A percentile compares a stretch with the other conserved stretches of the same genome.
Conservation (phyloP, 2,888 invertebrate species). For the Masnerella sp. region DNA sequence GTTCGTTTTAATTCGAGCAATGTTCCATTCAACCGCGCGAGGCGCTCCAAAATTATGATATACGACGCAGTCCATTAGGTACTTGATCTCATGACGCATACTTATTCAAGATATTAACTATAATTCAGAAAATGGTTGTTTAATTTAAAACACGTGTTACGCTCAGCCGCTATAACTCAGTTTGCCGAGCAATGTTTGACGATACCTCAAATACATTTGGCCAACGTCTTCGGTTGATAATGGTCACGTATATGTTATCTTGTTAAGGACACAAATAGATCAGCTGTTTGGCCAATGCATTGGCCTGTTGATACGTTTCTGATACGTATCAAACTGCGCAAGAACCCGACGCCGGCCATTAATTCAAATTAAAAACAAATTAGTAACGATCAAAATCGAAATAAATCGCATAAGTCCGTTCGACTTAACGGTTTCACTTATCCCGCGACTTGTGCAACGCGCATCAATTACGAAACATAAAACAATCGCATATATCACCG, state of each 20-base stretch:
- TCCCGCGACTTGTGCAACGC: too few species aligned
- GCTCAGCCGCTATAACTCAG: slow-evolving; percentile 4
- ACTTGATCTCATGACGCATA: slow-evolving; percentile 26
- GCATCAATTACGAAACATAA: too few species aligned
- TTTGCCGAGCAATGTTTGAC: background rate
- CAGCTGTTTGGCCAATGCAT: slow-evolving; percentile 21
- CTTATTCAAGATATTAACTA: slow-evolving; percentile 23
- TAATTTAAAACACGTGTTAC: slow-evolving; percentile 26
- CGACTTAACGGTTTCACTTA: too few species aligned
- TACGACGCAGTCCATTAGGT: slow-evolving; percentile 20
- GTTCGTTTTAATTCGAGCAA: background rate
- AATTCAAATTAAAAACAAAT: too few species aligned
- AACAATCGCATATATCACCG: too few species aligned
- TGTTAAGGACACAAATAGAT: slow-evolving; percentile 35
- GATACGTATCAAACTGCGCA: slow-evolving; percentile 11
- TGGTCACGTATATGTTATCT: slow-evolving; percentile 31
- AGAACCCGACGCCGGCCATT: too few species aligned
- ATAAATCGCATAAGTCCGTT: too few species aligned
- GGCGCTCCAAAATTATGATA: slow-evolving; percentile 28
- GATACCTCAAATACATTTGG: slow-evolving; percentile 25
- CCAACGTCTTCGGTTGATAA: slow-evolving; percentile 23
- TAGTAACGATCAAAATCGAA: too few species aligned
- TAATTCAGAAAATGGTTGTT: slow-evolving; percentile 24
- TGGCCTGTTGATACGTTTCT: slow-evolving; percentile 19
- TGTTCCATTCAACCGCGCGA: slow-evolving; percentile 11